Base-by-base conservation (phyloP, 2,797 vertebrate species). In the Trichosurus vulpecula region DNA sequence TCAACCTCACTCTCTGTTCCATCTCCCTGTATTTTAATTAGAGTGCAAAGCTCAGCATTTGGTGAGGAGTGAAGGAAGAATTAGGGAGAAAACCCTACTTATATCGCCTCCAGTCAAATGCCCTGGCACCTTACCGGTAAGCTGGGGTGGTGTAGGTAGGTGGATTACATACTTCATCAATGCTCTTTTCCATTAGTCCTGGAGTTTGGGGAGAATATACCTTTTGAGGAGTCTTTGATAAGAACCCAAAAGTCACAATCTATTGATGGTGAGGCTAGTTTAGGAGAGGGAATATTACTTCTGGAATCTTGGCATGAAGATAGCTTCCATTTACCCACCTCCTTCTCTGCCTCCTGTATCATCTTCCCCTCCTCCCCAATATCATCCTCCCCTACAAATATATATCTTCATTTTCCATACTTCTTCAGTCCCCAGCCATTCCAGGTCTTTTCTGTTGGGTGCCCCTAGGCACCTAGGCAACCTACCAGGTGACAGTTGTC, bases 381-480 rank as follows among this genome's bases (percentile, higher is more conserved):
- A 25, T 41, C 6, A 25, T 52, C 1, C 2, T 29, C 47, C 29
- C 0, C 47, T 52, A 25, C 5, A 10, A 25, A 47, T 90, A 16
- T 87, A 22, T 51, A 3, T 89, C 51, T 52, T 52, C 8, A 47
- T 52, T 52, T 90, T 25, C 87, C 47, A 25, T 52, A 47, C 47
- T 90, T 29, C 47, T 51, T 90, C 29, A 47, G 29, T 90, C 19
- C 47, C 22, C 87, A 47, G 25, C 25, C 9, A 2, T 31, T 90
- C 41, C 12, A 27, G 3, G 22, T 90, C 47, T 51, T 4, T n/a
- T 91, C n/a, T 93, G n/a, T 16, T 31, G 58, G 25, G 30, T 93
- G 57, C 91, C 61, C 93, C n/a, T n/a, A n/a, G n/a, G 13, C 13
- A 31, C 90, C 52, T 93, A 61, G 94, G 94, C 58, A 96, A 87